Evolutionary conservation across 2,797 vertebrate genomes (phyloP), one percentile per base, ranked within the genome.

Genomic region (Tamandua tetradactyla): DNA sequence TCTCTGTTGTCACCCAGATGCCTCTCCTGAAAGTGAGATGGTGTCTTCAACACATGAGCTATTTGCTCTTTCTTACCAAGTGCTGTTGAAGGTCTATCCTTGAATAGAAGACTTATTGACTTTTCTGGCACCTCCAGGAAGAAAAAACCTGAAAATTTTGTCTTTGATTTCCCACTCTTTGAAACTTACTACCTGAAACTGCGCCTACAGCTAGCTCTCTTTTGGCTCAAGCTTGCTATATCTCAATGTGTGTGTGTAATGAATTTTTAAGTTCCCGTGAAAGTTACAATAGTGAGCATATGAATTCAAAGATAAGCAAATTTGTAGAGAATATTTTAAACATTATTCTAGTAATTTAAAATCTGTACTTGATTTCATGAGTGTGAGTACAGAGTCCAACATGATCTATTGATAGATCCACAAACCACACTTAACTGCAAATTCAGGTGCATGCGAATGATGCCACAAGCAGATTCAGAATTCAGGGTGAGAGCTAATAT

Each of bases 291-390:
- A 59, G 18, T 55, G n/a, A 96, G 64, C 42, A 83, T 9, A 83
- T 79, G 85, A 82, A 92, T 52, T 80, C 22, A 82, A 93, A 15
- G 18, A 44, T 84, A 66, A 95, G 49, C 44, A 80, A 88, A 61
- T 91, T 76, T 87, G 32, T 42, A 37, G 64, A 59, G 47, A 81
- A 32, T 68, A 23, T 75, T 95, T 96, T 59, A 83, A 91, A 92
- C 66, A 84, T 94, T 91, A 90, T 88, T n/a, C 55, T 89, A 22
- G 44, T 91, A 95, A 90, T 55, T 95, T 78, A 37, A 91, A 59
- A 87, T 91, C 42, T 89, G 37, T 6, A 49, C n/a, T 93, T 87
- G 76, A 94, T 81, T 79, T 85, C 10, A 1, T 81, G 76, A 64
- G 12, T 89, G 10, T 57, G 55, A 89, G 42, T 84, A n/a, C 30